A percentile compares a stretch with the other conserved stretches of the same genome.
phyloP scores from a whole-genome alignment of 2,797 vertebrate genomes.

The Mormyrus proboscirostris region DNA sequence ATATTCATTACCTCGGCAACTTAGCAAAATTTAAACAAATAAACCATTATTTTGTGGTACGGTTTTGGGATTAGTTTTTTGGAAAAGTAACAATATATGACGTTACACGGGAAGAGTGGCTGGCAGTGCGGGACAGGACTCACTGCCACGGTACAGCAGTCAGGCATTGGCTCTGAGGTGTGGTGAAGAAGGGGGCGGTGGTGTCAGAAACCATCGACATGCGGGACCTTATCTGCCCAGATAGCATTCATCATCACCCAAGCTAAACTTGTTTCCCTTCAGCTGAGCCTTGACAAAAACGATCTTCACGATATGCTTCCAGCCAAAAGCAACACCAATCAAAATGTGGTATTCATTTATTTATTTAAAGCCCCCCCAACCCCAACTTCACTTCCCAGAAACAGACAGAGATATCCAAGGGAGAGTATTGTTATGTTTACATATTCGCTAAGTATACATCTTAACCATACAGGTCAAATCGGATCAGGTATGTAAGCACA shows the following conservation, averaged over 20 bases:
- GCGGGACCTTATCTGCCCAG: not conserved
- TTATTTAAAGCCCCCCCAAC: not conserved
- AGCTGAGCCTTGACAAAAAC: conserved; percentile 1
- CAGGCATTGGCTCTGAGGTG: not conserved
- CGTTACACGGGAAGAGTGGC: not conserved
- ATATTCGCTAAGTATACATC: not conserved
- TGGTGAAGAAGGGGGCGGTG: not conserved
- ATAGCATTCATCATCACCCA: not conserved
- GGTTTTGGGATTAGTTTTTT: not conserved
- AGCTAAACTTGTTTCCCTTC: conserved; percentile 6
- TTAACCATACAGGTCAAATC: not conserved
- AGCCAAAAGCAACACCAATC: conserved; percentile 14
- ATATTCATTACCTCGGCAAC: not conserved
- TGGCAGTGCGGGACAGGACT: not conserved
- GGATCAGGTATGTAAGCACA: conserved; percentile 12
- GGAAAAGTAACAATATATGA: not conserved
- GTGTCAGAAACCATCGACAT: not conserved
- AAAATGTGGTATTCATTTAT: conserved; percentile 2
- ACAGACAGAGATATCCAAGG: not conserved
- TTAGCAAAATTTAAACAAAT: not conserved
- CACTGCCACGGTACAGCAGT: not conserved
- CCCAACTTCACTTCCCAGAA: not conserved
- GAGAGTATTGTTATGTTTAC: not conserved
- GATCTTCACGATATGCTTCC: not conserved
- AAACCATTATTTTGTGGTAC: not conserved